Percentiles rank a stretch among this genome's conserved stretches.
These are phyloP conservation scores for Zaprionus ornatus DNA, from an alignment of 1,140 invertebrate genomes.

Conservation along the genomic window DNA sequence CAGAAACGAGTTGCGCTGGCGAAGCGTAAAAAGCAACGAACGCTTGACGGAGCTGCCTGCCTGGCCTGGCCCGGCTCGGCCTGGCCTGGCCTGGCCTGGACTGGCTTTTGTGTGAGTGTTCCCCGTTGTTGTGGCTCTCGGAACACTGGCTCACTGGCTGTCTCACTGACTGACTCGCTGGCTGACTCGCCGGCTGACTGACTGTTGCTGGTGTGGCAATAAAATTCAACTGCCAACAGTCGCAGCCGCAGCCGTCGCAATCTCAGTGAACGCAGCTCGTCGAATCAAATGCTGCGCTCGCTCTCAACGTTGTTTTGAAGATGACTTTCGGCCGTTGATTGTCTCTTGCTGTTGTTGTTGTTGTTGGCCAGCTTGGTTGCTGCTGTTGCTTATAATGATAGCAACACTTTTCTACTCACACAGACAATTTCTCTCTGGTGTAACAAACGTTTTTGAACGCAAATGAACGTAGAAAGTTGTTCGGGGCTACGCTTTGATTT, in stretches of 20 bases:
- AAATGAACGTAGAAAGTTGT: constrained; percentile 77
- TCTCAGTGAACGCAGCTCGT: constrained; percentile 67
- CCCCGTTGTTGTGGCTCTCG: not conserved
- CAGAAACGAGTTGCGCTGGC: constrained; percentile 80
- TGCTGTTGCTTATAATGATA: constrained; percentile 65
- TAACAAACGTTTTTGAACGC: constrained; percentile 33
- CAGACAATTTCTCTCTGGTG: constrained; percentile 64
- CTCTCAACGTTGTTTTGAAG: constrained; percentile 29
- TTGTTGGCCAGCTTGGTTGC: constrained; percentile 52
- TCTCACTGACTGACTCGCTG: not conserved
- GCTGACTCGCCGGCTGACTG: not conserved
- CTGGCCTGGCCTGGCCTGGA: constrained; percentile 7
- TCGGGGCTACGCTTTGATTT: constrained; percentile 37
- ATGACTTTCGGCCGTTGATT: constrained; percentile 60
- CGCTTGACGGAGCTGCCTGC: constrained; percentile 54
- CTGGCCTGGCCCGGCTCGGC: constrained; percentile 1
- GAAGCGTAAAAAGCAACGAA: constrained; percentile 76
- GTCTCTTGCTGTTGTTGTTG: constrained; percentile 29
- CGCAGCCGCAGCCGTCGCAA: constrained; percentile 54
- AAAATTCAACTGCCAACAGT: constrained; percentile 70
- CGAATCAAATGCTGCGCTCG: constrained; percentile 36
- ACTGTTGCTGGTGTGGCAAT: constrained; percentile 68
- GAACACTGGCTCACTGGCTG: constrained; percentile 35
- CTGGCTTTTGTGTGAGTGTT: constrained; percentile 27
- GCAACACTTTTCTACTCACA: constrained; percentile 48